Evolutionary conservation across 2,888 invertebrate species (phyloP).

Genomic region (Prosapia bicincta): DNA sequence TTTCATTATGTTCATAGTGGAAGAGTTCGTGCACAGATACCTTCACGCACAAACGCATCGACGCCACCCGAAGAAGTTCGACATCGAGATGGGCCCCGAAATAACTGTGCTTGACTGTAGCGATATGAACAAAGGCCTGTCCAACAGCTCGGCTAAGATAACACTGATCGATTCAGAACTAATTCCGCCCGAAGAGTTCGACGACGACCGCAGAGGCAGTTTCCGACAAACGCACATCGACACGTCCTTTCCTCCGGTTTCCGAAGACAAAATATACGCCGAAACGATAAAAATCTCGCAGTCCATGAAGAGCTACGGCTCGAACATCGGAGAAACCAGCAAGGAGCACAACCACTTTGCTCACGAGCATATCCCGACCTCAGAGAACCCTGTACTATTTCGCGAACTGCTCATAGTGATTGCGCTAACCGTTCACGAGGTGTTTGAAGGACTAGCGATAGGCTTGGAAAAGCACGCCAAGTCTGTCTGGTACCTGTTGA

Average conservation of each 20-base stretch:
- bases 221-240: neutral
- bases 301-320: slow-evolving; percentile 6
- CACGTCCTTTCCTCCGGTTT: neutral
- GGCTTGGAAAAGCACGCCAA: slow-evolving; percentile 61
- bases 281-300: neutral
- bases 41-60: slow-evolving; percentile 3
- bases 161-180: neutral
- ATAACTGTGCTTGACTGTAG: neutral
- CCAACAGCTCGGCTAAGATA: neutral
- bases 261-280: neutral
- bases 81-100: neutral
- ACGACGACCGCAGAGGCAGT: neutral
- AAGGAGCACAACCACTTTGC: slow-evolving; percentile 6
- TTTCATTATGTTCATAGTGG: slow-evolving; percentile 61
- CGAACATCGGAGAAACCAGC: neutral
- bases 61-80: neutral
- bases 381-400: neutral
- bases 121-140: neutral
- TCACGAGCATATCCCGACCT: slow-evolving; percentile 10
- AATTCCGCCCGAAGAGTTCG: neutral
- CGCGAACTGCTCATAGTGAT: slow-evolving; percentile 47
- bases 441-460: slow-evolving; percentile 74
- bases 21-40: slow-evolving; percentile 54
- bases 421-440: slow-evolving; percentile 63
- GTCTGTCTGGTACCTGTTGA: slow-evolving; percentile 61